phyloP scores from a whole-genome alignment of 2,888 invertebrate species.

The Ectemnius continuus region DNA sequence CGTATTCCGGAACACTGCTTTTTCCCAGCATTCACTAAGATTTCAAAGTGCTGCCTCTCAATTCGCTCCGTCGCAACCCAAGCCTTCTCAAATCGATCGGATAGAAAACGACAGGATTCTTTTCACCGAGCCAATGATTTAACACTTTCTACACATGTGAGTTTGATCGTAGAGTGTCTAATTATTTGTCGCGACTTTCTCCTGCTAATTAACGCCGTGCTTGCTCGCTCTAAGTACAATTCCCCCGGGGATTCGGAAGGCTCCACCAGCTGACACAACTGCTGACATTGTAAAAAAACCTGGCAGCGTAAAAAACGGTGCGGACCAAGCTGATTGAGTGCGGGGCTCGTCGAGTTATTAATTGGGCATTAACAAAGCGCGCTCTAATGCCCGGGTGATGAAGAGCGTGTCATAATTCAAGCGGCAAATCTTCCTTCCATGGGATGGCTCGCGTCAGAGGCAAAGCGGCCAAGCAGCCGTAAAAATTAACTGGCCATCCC shows the following conservation, averaged over 20 bases:
- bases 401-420: slow-evolving; percentile 1
- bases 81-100: too few species aligned
- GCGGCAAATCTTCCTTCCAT: background rate
- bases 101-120: too few species aligned
- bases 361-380: background rate
- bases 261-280: background rate
- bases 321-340: background rate
- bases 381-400: background rate
- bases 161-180: background rate
- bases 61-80: too few species aligned
- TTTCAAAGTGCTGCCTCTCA: too few species aligned
- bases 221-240: background rate
- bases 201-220: background rate
- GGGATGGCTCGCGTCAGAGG: too few species aligned
- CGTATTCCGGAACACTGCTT: too few species aligned
- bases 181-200: background rate
- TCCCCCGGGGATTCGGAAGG: background rate
- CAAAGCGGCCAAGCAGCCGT: background rate
- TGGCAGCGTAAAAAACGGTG: background rate
- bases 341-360: background rate
- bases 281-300: too few species aligned
- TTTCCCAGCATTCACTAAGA: too few species aligned
- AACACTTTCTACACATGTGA: too few species aligned
- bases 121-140: too few species aligned
- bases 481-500: background rate